Evolutionary conservation across 2,797 vertebrate species (phyloP).

Genomic region (Macropus fuliginosus): DNA sequence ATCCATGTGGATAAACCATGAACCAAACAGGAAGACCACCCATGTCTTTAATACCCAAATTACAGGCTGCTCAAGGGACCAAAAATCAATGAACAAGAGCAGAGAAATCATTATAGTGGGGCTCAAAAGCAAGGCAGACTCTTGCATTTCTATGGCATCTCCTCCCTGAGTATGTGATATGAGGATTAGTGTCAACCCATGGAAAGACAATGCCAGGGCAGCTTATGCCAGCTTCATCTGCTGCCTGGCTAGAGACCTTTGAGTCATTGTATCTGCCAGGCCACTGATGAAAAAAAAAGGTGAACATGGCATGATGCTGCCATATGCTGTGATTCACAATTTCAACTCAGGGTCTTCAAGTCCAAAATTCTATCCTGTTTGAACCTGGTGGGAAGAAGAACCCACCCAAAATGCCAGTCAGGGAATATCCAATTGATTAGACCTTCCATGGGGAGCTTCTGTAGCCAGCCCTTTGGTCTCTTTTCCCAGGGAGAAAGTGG

Average conservation of each 20-base stretch:
- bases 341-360: slow-evolving; percentile 44
- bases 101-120: slow-evolving; percentile 19
- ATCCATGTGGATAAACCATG: slow-evolving; percentile 62
- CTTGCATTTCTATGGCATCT: slow-evolving; percentile 36
- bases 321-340: slow-evolving; percentile 55
- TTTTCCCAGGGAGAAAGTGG: not conserved
- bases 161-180: slow-evolving; percentile 57
- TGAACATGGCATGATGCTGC: slow-evolving; percentile 68
- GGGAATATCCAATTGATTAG: slow-evolving; percentile 63
- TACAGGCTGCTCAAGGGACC: slow-evolving; percentile 47
- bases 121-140: slow-evolving; percentile 49
- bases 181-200: slow-evolving; percentile 44
- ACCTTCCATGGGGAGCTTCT: slow-evolving; percentile 17
- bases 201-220: slow-evolving; percentile 50
- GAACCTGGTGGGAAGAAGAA: slow-evolving; percentile 69
- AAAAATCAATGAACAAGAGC: slow-evolving; percentile 57
- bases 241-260: slow-evolving; percentile 41
- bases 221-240: slow-evolving; percentile 43
- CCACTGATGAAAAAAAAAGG: slow-evolving; percentile 62
- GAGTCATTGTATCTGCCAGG: slow-evolving; percentile 55
- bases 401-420: slow-evolving; percentile 56
- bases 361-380: slow-evolving; percentile 45
- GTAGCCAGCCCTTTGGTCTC: not conserved
- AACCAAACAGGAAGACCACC: slow-evolving; percentile 56
- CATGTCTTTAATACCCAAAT: slow-evolving; percentile 67